Percentiles rank a stretch among this genome's conserved stretches.
Evolutionary conservation across 2,888 invertebrate species (phyloP).

Genomic region (Perizoma affinitatum): DNA sequence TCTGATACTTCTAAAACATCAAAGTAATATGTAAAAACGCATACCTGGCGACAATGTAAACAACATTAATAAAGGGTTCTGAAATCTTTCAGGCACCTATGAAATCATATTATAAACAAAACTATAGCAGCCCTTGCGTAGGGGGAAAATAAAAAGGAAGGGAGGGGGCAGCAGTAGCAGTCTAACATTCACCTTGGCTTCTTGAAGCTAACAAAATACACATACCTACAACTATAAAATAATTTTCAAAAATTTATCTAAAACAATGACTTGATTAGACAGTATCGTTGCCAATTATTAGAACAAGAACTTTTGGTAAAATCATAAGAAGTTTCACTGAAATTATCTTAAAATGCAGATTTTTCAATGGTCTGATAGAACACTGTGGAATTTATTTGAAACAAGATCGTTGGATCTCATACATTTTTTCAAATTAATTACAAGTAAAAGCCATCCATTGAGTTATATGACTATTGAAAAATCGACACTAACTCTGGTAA

Average conservation of each 20-base stretch:
- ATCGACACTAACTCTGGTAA: conserved; percentile 50
- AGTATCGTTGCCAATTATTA: conserved; percentile 67
- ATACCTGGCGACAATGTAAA: conserved; percentile 85
- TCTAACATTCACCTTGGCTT: conserved; percentile 84
- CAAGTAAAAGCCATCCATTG: no score
- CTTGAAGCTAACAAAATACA: conserved; percentile 83
- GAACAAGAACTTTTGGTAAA: conserved; percentile 23
- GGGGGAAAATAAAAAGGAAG: conserved; percentile 74
- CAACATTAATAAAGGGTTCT: conserved; percentile 82
- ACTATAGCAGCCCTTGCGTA: conserved; percentile 80
- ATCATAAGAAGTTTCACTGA: conserved; percentile 31
- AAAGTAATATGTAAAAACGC: conserved; percentile 75
- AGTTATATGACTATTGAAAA: no score
- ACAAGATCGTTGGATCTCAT: no score
- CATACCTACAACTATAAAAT: conserved; percentile 80
- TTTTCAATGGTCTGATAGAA: no score
- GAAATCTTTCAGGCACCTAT: conserved; percentile 82
- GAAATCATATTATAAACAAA: conserved; percentile 77
- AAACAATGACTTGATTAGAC: conserved; percentile 67
- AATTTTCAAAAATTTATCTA: conserved; percentile 69
- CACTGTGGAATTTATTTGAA: no score
- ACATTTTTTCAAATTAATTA: no score
- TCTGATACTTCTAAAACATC: conserved; percentile 53
- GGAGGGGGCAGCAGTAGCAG: conserved; percentile 79
- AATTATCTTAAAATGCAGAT: no score